A percentile compares a stretch with the other conserved stretches of the same genome.
These are phyloP conservation scores for Heliconius ismenius DNA, from an alignment of 2,888 invertebrate genomes.

Conservation along the genomic window DNA sequence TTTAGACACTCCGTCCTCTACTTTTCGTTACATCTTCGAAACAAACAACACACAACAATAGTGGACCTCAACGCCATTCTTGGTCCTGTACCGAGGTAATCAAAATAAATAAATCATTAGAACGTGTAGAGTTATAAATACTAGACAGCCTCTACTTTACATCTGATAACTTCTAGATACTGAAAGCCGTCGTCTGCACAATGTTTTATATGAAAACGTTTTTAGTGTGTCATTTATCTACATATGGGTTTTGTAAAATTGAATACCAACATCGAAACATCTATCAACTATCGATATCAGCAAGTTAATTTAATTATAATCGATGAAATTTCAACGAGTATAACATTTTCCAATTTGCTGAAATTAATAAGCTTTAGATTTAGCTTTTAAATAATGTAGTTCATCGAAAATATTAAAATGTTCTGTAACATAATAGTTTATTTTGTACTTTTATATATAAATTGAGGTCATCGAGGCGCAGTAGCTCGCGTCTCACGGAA, in stretches of 20 bases:
- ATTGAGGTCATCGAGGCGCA: too few species aligned
- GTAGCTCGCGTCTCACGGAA: neutral
- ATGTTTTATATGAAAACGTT: neutral
- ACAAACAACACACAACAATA: too few species aligned
- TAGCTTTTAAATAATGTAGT: slow-evolving; percentile 2
- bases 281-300: slow-evolving; percentile 17
- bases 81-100: too few species aligned
- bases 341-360: slow-evolving; percentile 19
- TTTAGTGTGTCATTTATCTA: neutral
- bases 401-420: neutral
- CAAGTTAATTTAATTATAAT: slow-evolving; percentile 13
- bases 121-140: too few species aligned
- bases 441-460: neutral
- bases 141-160: too few species aligned
- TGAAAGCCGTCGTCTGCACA: too few species aligned
- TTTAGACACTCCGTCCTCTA: too few species aligned
- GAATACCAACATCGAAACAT: slow-evolving; percentile 10
- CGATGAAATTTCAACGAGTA: slow-evolving; percentile 13
- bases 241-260: slow-evolving; percentile 3
- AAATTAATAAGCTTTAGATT: slow-evolving; percentile 5
- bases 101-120: neutral
- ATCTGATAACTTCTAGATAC: too few species aligned
- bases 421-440: neutral
- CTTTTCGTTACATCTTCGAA: too few species aligned
- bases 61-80: too few species aligned